Percentiles rank a stretch among this genome's conserved stretches.
phyloP scores from a whole-genome alignment of 2,888 invertebrate species.

The Ptilodon capucinus region DNA sequence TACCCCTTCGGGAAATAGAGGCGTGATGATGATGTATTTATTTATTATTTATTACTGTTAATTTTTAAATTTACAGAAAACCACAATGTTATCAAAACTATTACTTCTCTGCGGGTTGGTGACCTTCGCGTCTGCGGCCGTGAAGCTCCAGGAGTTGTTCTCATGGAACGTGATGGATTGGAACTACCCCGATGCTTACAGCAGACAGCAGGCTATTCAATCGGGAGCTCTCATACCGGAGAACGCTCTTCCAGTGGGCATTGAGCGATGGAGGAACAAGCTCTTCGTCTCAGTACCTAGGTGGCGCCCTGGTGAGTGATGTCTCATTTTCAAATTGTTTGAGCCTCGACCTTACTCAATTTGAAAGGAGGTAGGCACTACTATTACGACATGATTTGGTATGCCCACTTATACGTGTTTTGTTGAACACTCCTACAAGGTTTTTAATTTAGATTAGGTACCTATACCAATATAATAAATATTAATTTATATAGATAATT shows the following conservation, averaged over 20 bases:
- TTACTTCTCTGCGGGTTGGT: slow-evolving; percentile 49
- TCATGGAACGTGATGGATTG: slow-evolving; percentile 91
- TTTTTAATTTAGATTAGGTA: too few species aligned
- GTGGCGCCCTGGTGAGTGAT: slow-evolving; percentile 87
- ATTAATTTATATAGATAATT: too few species aligned
- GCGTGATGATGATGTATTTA: background rate
- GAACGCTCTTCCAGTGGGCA: slow-evolving; percentile 91
- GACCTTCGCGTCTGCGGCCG: slow-evolving; percentile 59
- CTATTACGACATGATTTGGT: too few species aligned
- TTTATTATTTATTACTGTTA: background rate
- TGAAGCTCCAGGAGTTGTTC: slow-evolving; percentile 86
- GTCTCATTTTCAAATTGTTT: background rate
- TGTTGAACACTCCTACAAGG: too few species aligned
- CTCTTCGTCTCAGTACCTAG: slow-evolving; percentile 92
- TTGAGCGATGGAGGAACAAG: slow-evolving; percentile 91
- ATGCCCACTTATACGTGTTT: too few species aligned
- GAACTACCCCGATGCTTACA: slow-evolving; percentile 85
- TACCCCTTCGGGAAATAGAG: background rate
- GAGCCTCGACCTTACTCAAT: too few species aligned
- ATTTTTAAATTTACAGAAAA: slow-evolving; percentile 5
- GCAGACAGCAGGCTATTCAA: slow-evolving; percentile 84
- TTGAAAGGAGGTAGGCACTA: too few species aligned
- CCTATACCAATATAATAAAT: too few species aligned
- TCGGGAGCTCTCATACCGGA: slow-evolving; percentile 87
- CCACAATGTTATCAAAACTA: slow-evolving; percentile 43